These are phyloP conservation scores for Epinephelus fuscoguttatus DNA, from an alignment of 2,113 vertebrate species.

Conservation along the genomic window DNA sequence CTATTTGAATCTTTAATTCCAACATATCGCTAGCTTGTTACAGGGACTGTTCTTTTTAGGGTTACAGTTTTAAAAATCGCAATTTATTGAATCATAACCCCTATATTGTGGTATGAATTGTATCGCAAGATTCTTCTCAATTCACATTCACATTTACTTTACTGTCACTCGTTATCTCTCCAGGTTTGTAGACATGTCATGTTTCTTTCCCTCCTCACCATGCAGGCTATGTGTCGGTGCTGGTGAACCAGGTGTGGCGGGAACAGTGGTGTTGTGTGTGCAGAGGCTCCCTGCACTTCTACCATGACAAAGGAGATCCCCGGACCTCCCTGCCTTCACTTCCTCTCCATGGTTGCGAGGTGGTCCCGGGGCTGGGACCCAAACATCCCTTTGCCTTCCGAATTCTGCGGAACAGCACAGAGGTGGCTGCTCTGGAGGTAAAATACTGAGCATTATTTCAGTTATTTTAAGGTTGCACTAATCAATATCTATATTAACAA, in stretches of 20 bases:
- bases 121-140: too few relatives aligned
- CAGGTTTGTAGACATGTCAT: fast-evolving
- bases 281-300: constrained; percentile 91
- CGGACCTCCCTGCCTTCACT: constrained; percentile 87
- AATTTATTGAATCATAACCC: too few relatives aligned
- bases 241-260: constrained; percentile 95
- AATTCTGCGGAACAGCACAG: constrained; percentile 87
- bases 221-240: constrained; percentile 90
- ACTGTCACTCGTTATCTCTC: background rate
- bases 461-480: background rate
- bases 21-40: too few relatives aligned
- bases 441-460: background rate
- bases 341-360: constrained; percentile 89
- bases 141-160: too few relatives aligned
- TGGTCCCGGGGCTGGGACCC: constrained; percentile 92
- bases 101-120: too few relatives aligned
- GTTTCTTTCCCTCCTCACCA: background rate
- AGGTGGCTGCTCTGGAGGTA: constrained; percentile 92
- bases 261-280: constrained; percentile 95
- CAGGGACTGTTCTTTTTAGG: too few relatives aligned
- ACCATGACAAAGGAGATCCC: constrained; percentile 89
- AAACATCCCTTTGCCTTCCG: constrained; percentile 96
- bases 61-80: too few relatives aligned
- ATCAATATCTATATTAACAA: too few relatives aligned
- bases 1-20: too few relatives aligned